These are phyloP conservation scores for Protonibea diacanthus DNA, from an alignment of 2,797 vertebrate species.

Conservation along the genomic window DNA sequence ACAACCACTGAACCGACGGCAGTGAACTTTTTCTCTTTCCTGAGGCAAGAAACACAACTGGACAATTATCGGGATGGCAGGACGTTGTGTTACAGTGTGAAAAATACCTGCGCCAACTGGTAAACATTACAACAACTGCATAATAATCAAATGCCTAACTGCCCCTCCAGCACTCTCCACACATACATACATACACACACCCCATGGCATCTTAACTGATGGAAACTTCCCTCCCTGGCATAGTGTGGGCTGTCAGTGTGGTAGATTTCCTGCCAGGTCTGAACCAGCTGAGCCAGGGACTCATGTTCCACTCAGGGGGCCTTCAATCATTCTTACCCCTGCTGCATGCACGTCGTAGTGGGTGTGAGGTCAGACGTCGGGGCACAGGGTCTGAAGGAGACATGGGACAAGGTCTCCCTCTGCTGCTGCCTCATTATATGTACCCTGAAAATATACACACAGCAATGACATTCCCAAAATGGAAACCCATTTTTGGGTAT, in stretches of 20 bases:
- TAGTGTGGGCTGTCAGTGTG: slow-evolving; percentile 67
- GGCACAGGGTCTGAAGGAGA: slow-evolving; percentile 34
- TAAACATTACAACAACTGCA: slow-evolving; percentile 45
- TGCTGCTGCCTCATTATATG: slow-evolving; percentile 64
- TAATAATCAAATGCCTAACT: slow-evolving; percentile 56
- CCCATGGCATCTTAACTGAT: slow-evolving; percentile 68
- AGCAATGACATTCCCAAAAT: slow-evolving; percentile 1
- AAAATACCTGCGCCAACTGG: slow-evolving; percentile 16
- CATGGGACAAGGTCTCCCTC: slow-evolving; percentile 78
- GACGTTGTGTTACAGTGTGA: slow-evolving; percentile 26
- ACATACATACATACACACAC: slow-evolving; percentile 35
- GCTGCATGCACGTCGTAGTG: slow-evolving; percentile 50
- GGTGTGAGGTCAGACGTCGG: slow-evolving; percentile 55
- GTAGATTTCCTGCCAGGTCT: slow-evolving; percentile 72
- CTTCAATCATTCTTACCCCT: slow-evolving; percentile 70
- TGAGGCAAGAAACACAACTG: not conserved
- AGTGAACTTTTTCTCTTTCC: not conserved
- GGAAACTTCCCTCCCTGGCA: slow-evolving; percentile 73
- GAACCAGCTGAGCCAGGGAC: slow-evolving; percentile 74
- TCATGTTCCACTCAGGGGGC: slow-evolving; percentile 78
- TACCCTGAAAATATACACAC: slow-evolving; percentile 17
- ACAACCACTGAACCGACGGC: slow-evolving; percentile 27
- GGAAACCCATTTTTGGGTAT: slow-evolving; percentile 2
- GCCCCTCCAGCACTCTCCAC: slow-evolving; percentile 1
- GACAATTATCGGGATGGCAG: not conserved